These are phyloP conservation scores for Blera fallax DNA, from an alignment of 2,888 invertebrate species.

Conservation along the genomic window DNA sequence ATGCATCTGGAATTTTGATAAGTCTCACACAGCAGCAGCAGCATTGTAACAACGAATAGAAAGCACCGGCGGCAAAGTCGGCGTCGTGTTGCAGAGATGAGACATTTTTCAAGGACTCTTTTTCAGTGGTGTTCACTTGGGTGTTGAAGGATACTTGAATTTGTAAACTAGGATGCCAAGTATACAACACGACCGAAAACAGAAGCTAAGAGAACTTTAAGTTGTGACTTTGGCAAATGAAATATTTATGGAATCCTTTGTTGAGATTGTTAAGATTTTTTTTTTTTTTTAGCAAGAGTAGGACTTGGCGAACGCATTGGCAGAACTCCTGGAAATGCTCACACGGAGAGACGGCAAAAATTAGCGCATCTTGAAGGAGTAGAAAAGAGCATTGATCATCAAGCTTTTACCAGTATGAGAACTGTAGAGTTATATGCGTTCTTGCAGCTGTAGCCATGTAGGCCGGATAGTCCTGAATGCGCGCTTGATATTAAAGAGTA, in stretches of 20 bases:
- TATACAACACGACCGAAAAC: neutral
- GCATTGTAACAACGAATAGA: constrained; percentile 1
- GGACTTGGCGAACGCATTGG: no score
- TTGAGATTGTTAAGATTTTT: neutral
- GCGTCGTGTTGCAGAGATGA: constrained; percentile 2
- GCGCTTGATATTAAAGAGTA: no score
- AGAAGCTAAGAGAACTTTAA: neutral
- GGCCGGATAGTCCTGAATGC: no score
- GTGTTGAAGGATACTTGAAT: constrained; percentile 36
- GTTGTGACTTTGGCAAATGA: neutral
- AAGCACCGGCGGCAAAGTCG: neutral
- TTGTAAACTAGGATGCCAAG: neutral
- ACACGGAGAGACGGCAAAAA: no score
- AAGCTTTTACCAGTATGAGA: no score
- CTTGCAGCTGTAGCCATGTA: no score
- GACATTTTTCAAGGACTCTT: constrained; percentile 16
- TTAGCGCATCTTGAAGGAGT: no score
- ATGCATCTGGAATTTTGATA: constrained; percentile 67
- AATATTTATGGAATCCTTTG: neutral
- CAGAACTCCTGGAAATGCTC: no score
- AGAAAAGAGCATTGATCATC: no score
- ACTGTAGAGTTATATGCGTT: no score
- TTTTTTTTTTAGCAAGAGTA: neutral
- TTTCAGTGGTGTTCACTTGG: constrained; percentile 42
- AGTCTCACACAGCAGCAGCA: constrained; percentile 17